phyloP scores from a whole-genome alignment of 2,888 invertebrate species.

The Odontothrips loti region DNA sequence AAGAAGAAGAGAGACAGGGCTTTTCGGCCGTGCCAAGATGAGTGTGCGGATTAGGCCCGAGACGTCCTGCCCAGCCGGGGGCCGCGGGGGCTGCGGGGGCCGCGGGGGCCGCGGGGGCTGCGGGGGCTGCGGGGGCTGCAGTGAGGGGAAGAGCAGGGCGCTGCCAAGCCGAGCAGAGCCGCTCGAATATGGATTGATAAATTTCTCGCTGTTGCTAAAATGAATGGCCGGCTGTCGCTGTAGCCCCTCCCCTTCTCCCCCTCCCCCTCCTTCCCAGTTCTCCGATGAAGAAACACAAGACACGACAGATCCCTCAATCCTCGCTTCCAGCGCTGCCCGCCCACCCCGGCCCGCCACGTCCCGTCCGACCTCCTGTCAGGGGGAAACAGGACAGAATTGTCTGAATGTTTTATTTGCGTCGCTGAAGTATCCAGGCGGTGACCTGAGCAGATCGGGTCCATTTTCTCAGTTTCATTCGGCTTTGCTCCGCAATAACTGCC shows the following conservation, averaged over 20 bases:
- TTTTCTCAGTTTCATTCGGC: too few relatives aligned
- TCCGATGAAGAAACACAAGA: not conserved
- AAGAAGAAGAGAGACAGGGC: not conserved
- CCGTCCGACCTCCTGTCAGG: not conserved
- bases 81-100: not conserved
- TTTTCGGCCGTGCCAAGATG: not conserved
- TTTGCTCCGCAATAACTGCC: too few relatives aligned
- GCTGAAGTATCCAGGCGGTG: too few relatives aligned
- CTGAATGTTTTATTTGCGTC: too few relatives aligned
- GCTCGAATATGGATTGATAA: constrained; percentile 21
- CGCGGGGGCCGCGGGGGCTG: not conserved
- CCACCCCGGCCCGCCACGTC: not conserved
- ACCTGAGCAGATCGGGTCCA: too few relatives aligned
- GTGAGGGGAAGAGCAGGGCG: too few relatives aligned
- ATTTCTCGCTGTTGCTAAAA: not conserved
- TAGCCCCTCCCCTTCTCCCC: not conserved
- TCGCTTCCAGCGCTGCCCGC: not conserved
- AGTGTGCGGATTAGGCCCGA: not conserved
- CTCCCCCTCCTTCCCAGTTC: not conserved
- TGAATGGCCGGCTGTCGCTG: not conserved
- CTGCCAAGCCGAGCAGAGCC: not conserved
- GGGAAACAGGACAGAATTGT: too few relatives aligned
- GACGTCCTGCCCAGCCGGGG: not conserved
- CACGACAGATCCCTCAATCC: not conserved
- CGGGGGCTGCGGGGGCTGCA: not conserved